phyloP scores from a whole-genome alignment of 2,888 invertebrate species.

The Panopea generosa region DNA sequence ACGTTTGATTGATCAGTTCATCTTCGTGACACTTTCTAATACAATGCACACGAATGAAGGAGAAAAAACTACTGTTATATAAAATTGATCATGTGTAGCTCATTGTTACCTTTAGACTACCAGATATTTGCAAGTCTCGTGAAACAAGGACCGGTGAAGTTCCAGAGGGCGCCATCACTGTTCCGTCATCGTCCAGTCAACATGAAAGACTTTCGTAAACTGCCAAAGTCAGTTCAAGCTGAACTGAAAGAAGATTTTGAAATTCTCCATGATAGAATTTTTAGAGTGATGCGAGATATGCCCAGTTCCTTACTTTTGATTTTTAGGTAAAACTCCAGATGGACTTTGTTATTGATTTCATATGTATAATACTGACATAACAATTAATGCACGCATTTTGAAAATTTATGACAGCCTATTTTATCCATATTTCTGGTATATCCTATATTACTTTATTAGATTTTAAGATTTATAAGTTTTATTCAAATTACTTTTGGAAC shows the following conservation, averaged over 20 bases:
- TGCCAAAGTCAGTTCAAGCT: constrained; percentile 73
- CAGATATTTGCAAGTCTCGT: constrained; percentile 79
- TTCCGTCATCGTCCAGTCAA: constrained; percentile 69
- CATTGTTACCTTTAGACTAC: constrained; percentile 69
- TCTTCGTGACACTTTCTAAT: too few relatives aligned
- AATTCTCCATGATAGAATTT: constrained; percentile 85
- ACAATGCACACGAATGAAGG: too few relatives aligned
- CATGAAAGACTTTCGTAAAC: constrained; percentile 74
- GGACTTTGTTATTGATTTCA: not conserved
- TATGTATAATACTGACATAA: not conserved
- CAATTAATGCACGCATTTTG: too few relatives aligned
- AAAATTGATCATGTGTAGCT: too few relatives aligned
- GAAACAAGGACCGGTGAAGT: constrained; percentile 76
- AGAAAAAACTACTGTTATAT: too few relatives aligned
- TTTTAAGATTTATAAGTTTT: too few relatives aligned
- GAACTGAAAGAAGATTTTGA: constrained; percentile 75
- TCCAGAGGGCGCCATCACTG: constrained; percentile 67
- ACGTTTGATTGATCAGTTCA: too few relatives aligned
- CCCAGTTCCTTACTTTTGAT: constrained; percentile 89
- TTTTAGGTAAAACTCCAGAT: constrained; percentile 86
- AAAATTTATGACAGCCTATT: too few relatives aligned
- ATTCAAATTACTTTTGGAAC: too few relatives aligned
- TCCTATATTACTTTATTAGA: too few relatives aligned
- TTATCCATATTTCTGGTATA: too few relatives aligned
- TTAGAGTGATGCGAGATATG: constrained; percentile 85